These are phyloP conservation scores for Brachynemurus nebulosus DNA, from an alignment of 2,888 invertebrate genomes.

Conservation along the genomic window DNA sequence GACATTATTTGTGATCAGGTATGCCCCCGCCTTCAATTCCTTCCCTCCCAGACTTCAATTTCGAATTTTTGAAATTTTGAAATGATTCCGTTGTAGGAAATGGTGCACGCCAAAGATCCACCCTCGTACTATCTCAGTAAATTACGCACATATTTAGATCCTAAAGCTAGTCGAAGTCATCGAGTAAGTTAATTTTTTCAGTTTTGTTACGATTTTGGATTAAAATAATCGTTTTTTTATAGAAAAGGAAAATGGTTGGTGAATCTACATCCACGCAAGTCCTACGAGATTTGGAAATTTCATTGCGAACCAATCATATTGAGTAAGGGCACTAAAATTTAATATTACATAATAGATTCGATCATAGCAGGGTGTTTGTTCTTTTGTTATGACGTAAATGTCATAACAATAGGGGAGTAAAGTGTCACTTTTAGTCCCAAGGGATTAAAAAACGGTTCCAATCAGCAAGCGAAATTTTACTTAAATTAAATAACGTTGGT, in stretches of 20 bases:
- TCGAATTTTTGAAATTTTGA: neutral
- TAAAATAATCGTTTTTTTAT: too few relatives aligned
- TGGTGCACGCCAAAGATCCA: constrained; percentile 96
- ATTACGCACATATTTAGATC: constrained; percentile 88
- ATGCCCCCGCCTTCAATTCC: constrained; percentile 24
- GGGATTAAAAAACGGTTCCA: too few relatives aligned
- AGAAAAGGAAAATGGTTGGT: constrained; percentile 95
- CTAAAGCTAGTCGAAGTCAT: constrained; percentile 89
- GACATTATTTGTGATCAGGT: constrained; percentile 99
- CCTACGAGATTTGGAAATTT: constrained; percentile 94
- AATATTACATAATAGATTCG: too few relatives aligned
- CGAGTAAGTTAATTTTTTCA: constrained; percentile 59
- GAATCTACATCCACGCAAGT: constrained; percentile 98
- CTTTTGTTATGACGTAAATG: too few relatives aligned
- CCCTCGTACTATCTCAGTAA: constrained; percentile 94
- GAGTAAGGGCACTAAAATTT: too few relatives aligned
- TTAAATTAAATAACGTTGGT: too few relatives aligned
- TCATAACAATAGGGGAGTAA: too few relatives aligned
- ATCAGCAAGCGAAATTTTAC: too few relatives aligned
- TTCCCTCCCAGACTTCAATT: neutral
- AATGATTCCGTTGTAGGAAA: constrained; percentile 53
- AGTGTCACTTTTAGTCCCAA: too few relatives aligned
- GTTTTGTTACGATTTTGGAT: too few relatives aligned
- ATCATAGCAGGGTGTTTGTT: too few relatives aligned
- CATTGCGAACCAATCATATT: constrained; percentile 95